Evolutionary conservation across 2,888 invertebrate genomes (phyloP).

Genomic region (Acanthoscelides obtectus): DNA sequence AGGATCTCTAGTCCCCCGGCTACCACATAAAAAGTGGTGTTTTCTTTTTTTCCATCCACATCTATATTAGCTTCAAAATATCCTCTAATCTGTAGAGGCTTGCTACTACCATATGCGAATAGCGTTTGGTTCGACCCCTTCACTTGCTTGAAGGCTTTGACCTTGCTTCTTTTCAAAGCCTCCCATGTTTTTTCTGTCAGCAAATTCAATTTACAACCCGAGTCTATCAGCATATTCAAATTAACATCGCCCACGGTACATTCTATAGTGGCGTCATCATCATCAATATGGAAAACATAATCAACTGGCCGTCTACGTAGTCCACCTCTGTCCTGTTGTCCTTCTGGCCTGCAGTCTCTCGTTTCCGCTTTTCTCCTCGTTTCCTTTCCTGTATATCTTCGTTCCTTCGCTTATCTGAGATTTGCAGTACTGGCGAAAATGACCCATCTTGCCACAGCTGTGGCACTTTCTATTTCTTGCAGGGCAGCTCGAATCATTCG

Average conservation of each 20-base stretch:
- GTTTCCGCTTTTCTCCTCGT: neutral
- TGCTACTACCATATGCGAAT: slow-evolving; percentile 20
- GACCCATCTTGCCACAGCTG: slow-evolving; percentile 3
- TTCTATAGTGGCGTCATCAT: neutral
- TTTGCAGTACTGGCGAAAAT: neutral
- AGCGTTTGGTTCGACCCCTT: slow-evolving; percentile 17
- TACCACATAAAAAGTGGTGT: slow-evolving; percentile 20
- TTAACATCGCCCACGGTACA: slow-evolving; percentile 18
- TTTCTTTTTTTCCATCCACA: slow-evolving; percentile 11
- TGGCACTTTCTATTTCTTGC: slow-evolving; percentile 5
- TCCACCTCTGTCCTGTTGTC: too few relatives aligned
- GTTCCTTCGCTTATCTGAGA: neutral
- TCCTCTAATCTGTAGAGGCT: slow-evolving; percentile 20
- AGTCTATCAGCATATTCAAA: slow-evolving; percentile 24
- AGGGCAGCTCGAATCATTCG: slow-evolving; percentile 1
- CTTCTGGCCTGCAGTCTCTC: neutral
- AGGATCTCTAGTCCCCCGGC: slow-evolving; percentile 15
- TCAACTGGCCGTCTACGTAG: neutral
- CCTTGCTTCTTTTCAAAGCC: slow-evolving; percentile 11
- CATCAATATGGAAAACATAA: neutral
- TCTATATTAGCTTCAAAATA: slow-evolving; percentile 23
- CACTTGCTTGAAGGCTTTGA: slow-evolving; percentile 12
- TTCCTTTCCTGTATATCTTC: neutral
- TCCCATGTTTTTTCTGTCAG: slow-evolving; percentile 22
- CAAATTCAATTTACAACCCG: slow-evolving; percentile 25